Evolutionary conservation across 2,888 invertebrate genomes (phyloP).

Genomic region (Mythimna loreyi): DNA sequence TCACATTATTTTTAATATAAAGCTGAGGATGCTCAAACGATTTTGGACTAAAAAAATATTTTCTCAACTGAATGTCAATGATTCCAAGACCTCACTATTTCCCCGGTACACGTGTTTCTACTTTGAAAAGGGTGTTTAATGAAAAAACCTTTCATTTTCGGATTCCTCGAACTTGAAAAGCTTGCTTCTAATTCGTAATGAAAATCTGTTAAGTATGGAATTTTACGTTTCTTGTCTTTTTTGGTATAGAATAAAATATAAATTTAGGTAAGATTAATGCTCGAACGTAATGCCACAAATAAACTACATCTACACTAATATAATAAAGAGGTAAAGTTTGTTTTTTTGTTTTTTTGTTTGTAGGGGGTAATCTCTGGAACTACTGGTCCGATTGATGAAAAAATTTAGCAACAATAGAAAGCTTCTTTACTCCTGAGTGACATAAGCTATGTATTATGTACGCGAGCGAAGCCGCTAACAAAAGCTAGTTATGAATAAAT

Average conservation of each 20-base stretch:
- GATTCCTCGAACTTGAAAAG: background rate
- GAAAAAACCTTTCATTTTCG: background rate
- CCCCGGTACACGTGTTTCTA: background rate
- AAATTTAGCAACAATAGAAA: too few species aligned
- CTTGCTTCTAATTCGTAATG: background rate
- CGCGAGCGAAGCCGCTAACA: too few species aligned
- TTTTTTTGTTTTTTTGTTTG: too few species aligned
- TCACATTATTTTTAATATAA: background rate
- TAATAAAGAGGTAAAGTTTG: too few species aligned
- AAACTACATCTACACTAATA: too few species aligned
- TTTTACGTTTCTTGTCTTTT: background rate
- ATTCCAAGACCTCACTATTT: background rate
- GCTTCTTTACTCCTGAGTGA: too few species aligned
- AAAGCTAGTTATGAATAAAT: too few species aligned
- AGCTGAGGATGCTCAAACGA: background rate
- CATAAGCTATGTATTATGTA: too few species aligned
- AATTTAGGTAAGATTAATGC: background rate
- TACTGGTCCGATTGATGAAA: too few species aligned
- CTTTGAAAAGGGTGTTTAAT: background rate
- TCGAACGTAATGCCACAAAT: too few species aligned
- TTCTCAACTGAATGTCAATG: background rate
- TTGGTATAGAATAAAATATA: background rate
- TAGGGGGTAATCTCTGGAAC: too few species aligned
- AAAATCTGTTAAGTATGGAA: background rate
- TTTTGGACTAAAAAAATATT: background rate